Conservation (phyloP, 2,113 vertebrate genomes). For the Condylura cristata region DNA sequence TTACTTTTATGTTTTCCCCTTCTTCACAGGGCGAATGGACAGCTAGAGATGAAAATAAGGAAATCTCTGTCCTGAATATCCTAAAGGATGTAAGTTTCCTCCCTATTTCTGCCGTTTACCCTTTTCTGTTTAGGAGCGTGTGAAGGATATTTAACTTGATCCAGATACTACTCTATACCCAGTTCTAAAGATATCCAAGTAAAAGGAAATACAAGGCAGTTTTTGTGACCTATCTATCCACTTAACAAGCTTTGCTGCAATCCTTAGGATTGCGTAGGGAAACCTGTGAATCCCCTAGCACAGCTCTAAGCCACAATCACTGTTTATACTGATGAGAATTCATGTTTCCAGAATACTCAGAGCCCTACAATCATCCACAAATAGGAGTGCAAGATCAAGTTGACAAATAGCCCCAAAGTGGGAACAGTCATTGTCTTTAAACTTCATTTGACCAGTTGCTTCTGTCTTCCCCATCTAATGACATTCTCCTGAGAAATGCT, state of each 20-base stretch:
- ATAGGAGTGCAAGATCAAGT: background rate
- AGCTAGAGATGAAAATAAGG: slow-evolving; percentile 37
- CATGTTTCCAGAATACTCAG: background rate
- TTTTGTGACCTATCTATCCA: background rate
- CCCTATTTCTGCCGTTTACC: background rate
- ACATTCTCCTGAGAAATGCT: background rate
- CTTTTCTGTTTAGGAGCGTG: background rate
- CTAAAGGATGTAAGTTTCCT: slow-evolving; percentile 30
- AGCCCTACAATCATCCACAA: background rate
- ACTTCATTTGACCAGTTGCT: background rate
- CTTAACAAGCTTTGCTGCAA: background rate
- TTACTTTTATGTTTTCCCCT: background rate
- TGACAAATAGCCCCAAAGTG: background rate
- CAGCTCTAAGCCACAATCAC: background rate
- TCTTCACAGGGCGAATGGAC: slow-evolving; percentile 39
- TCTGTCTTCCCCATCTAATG: background rate
- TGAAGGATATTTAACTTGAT: background rate
- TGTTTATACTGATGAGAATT: background rate
- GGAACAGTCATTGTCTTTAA: background rate
- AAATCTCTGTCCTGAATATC: background rate
- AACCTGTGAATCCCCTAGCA: background rate
- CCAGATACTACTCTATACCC: background rate
- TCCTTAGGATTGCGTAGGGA: background rate
- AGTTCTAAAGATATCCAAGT: background rate
- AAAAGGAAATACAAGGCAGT: background rate